A percentile compares a stretch with the other conserved stretches of the same genome.
phyloP scores from a whole-genome alignment of 2,113 vertebrate species.

The Otus sunia region DNA sequence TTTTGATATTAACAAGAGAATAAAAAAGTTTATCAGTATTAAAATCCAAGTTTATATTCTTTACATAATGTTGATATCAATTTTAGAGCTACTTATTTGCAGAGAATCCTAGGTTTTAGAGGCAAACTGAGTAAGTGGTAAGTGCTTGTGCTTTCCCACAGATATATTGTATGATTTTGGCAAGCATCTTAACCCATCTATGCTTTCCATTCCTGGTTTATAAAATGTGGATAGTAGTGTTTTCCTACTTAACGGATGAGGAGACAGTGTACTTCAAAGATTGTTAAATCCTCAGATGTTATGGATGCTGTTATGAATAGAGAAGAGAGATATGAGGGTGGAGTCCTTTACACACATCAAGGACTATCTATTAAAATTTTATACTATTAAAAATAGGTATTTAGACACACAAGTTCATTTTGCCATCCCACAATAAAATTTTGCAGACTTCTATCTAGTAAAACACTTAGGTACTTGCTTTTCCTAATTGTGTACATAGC shows the following conservation, averaged over 20 bases:
- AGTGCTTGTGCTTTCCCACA: background rate
- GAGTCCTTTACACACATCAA: background rate
- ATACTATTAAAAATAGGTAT: background rate
- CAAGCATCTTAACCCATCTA: background rate
- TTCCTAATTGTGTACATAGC: background rate
- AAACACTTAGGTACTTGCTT: background rate
- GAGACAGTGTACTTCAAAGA: background rate
- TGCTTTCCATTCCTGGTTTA: background rate
- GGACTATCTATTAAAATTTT: background rate
- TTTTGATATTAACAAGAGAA: background rate
- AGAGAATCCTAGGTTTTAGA: background rate
- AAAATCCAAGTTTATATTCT: background rate
- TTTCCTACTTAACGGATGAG: background rate
- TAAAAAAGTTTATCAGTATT: background rate
- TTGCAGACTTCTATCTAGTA: background rate
- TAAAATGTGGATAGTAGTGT: background rate
- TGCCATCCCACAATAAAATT: background rate
- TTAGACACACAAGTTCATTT: background rate
- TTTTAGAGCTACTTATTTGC: background rate
- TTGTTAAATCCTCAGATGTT: background rate
- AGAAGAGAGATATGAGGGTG: background rate
- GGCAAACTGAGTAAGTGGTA: background rate
- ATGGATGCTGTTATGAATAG: background rate
- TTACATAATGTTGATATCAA: background rate
- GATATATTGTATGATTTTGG: background rate